These are phyloP conservation scores for Priocnemis perturbator DNA, from an alignment of 2,888 invertebrate genomes.

Conservation along the genomic window DNA sequence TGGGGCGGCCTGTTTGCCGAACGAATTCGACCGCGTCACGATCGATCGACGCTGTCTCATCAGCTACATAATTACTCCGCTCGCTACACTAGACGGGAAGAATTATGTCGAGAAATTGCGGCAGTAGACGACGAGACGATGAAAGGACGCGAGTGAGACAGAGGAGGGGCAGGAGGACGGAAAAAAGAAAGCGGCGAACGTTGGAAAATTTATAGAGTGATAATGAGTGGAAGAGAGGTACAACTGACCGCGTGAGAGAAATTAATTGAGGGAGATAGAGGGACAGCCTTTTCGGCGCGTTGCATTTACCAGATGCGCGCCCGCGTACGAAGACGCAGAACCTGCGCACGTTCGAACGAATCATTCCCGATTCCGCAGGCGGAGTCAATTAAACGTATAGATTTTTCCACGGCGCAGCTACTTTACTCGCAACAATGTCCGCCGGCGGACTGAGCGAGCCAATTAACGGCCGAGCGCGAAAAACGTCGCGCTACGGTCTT, in stretches of 20 bases:
- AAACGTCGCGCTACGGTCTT: no score
- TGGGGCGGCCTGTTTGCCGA: background rate
- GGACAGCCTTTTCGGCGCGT: background rate
- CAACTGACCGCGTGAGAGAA: constrained; percentile 28
- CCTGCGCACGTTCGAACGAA: no score
- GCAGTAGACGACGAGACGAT: background rate
- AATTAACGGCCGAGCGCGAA: no score
- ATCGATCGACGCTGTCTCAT: no score
- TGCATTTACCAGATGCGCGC: background rate
- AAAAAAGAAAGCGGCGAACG: constrained; percentile 6
- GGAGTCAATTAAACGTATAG: no score
- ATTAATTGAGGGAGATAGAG: constrained; percentile 37
- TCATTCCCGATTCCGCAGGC: no score
- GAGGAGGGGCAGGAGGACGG: background rate
- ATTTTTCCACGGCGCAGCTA: no score
- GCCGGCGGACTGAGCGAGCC: no score
- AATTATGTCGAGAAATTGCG: constrained; percentile 6
- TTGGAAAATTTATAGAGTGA: constrained; percentile 43
- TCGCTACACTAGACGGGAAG: constrained; percentile 1
- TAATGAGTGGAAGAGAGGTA: constrained; percentile 35
- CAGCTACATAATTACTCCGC: no score
- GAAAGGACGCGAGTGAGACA: background rate
- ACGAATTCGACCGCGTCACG: no score
- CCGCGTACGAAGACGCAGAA: background rate
- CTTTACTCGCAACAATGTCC: no score